Conservation (phyloP, 2,113 vertebrate species). For the Gymnogyps californianus region DNA sequence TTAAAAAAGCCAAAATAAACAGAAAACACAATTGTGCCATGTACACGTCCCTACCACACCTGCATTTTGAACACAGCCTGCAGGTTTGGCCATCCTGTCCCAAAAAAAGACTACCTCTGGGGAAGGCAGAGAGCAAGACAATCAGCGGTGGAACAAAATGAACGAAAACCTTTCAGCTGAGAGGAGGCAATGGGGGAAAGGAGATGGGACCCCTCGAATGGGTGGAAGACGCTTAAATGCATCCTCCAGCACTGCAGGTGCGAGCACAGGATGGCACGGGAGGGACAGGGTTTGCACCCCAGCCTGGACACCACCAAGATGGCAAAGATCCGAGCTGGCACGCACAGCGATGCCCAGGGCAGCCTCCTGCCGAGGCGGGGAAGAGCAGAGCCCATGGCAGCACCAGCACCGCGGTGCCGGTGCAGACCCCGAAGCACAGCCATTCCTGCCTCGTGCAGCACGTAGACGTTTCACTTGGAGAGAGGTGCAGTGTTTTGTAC, state of each 20-base stretch:
- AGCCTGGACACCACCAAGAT: not conserved
- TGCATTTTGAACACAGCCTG: not conserved
- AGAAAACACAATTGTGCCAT: not conserved
- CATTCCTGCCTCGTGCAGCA: not conserved
- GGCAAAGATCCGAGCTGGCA: fast-evolving
- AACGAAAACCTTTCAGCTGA: not conserved
- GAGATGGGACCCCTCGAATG: not conserved
- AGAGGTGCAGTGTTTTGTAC: not conserved
- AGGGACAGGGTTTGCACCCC: not conserved
- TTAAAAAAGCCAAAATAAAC: not conserved
- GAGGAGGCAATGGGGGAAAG: not conserved
- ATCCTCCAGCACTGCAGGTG: not conserved
- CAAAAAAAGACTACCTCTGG: not conserved
- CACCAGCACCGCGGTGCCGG: fast-evolving
- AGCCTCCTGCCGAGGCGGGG: not conserved
- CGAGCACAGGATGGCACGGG: fast-evolving
- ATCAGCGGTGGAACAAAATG: not conserved
- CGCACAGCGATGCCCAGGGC: fast-evolving
- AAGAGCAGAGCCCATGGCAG: not conserved
- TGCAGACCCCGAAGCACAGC: not conserved
- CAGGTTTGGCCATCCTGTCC: not conserved
- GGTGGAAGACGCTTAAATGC: not conserved
- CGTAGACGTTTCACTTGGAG: fast-evolving
- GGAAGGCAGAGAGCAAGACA: not conserved
- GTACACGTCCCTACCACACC: not conserved